Base-by-base conservation (phyloP, 2,113 vertebrate genomes). In the Campylomormyrus tamandua region DNA sequence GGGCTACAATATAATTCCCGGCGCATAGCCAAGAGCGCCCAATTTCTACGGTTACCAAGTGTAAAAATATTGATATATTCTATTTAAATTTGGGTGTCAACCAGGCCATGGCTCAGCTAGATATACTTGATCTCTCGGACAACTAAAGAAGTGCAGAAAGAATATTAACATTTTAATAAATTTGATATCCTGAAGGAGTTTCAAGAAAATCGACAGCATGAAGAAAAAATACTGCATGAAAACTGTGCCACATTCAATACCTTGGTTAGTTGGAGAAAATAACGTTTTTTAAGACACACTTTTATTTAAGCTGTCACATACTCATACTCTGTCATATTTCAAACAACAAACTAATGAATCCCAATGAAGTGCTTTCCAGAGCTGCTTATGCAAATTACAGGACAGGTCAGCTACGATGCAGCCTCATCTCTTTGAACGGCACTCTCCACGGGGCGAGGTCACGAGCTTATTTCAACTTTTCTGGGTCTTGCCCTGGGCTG, bases 51-150 rank as follows among this genome's bases (percentile, higher is more conserved):
- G 90, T 90, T 88, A 88, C 77, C 87, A 58, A 87, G 70, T 84
- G 24, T 90, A 91, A 90, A 86, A 90, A 90, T 89, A 87, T 90
- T 91, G 53, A 87, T 48, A 52, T 84, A 46, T 84, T 90, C 84
- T 66, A 90, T 90, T 92, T 90, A 91, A 90, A 90, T 90, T 87
- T 87, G 85, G 46, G 39, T 8, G 45, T 46, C 83, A 46, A 84
- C 7, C 83, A 80, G 74, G 74, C 74, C 74, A 80, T 42, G 74
- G 74, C 35, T 42, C 74, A 42, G 74, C 74, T 80, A 80, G 74
- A 27, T 35, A 80, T 80, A 42, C 74, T 80, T 19, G 74, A 80
- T 80, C 74, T 80, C 74, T 39, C 35, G 6, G 74, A 80, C 74
- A 80, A 80, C 74, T 39, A 42, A 80, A 42, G 74, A 80, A 80